Conservation (phyloP, 2,113 vertebrate species). For the Pedetes capensis region DNA sequence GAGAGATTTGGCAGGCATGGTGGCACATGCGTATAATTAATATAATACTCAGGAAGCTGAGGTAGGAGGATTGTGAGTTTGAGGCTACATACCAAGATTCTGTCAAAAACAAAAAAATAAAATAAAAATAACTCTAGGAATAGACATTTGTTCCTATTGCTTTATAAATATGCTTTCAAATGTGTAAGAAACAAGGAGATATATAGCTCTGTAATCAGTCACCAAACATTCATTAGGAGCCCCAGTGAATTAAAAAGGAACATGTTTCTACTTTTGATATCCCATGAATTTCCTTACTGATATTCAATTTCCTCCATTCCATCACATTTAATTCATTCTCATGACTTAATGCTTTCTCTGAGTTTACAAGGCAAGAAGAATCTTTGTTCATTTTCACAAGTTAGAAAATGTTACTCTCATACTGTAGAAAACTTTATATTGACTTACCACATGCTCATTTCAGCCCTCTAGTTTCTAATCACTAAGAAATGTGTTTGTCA, state of each 20-base stretch:
- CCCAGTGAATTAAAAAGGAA: not conserved
- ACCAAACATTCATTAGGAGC: not conserved
- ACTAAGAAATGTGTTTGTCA: constrained; percentile 9
- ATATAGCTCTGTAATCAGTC: not conserved
- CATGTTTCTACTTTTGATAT: not conserved
- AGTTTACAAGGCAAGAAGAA: not conserved
- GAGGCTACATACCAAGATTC: too few species aligned
- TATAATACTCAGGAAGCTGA: too few species aligned
- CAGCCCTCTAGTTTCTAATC: not conserved
- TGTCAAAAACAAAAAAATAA: too few species aligned
- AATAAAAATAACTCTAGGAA: too few species aligned
- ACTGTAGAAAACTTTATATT: not conserved
- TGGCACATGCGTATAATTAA: too few species aligned
- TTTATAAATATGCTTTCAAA: not conserved
- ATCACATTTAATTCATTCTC: not conserved
- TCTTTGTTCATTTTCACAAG: not conserved
- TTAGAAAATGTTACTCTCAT: not conserved
- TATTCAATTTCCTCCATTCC: not conserved
- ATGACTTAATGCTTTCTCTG: constrained; percentile 14
- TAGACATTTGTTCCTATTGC: not conserved
- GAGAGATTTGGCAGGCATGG: too few species aligned
- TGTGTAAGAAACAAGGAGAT: not conserved
- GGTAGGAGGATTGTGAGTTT: too few species aligned
- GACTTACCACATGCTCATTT: not conserved
- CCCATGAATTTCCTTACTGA: not conserved